Base-by-base conservation (phyloP, 1,140 invertebrate genomes). In the Hylaeus volcanicus region DNA sequence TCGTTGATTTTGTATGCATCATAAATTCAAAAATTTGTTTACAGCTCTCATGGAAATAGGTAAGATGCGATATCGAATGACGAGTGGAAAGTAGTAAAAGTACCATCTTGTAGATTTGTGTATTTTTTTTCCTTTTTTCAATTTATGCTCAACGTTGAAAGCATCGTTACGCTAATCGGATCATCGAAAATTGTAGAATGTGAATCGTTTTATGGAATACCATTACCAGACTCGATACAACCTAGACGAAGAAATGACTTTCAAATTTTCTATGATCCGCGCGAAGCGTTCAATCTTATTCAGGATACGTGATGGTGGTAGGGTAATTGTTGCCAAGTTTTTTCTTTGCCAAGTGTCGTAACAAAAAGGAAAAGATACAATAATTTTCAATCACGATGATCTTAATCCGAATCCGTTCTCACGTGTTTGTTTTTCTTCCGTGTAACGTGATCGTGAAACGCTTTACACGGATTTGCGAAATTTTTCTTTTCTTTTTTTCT, bases 11-110 rank as follows among this genome's bases (percentile, higher is more conserved):
- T 86, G 86, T 85, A 87, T 86, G 88, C 84, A 89, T 87, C 88
- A 89, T 74, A 89, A 88, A 90, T 86, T 85, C 82, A 88, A 90
- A 76, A 86, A 90, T 93, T 89, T 93, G 86, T 91, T 93, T 93
- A 90, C 92, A 93, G 92, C 92, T 89, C 89, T 92, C 92, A 91
- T 93, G 92, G 93, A 93, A 88, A 91, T 93, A 93, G 92, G 93
- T 93, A 93, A 93, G 93, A 90, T 87, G 90, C 82, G 89, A 89
- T 86, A 84, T 87, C 89, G 88, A 91, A 87, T 91, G 86, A 89
- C 88, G 89, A 92, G 89, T 92, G 90, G 84, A 88, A 88, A 81
- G 81, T 89, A 91, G 82, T 89, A 89, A 81, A 26, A 89, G 74
- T 90, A 89, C 85, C 82, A 84, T 88, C 74, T 26, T 56, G 88